Percentiles rank a stretch among this genome's conserved stretches.
phyloP scores from a whole-genome alignment of 64 coral and sea anemone genomes.

The Pocillopora damicornis region DNA sequence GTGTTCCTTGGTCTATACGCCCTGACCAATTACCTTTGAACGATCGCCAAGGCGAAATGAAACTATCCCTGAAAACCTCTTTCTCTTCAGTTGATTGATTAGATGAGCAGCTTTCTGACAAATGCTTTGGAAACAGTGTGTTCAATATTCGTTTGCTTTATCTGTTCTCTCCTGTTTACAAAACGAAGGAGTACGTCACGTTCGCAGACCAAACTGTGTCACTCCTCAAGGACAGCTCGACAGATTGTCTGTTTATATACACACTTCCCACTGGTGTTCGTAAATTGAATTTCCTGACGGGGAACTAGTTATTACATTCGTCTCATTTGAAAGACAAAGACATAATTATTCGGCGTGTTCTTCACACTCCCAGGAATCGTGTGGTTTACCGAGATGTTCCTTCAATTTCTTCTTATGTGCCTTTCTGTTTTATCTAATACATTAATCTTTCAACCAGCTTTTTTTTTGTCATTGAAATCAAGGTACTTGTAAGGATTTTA shows the following conservation, averaged over 20 bases:
- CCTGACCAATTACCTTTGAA: background rate
- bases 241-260: background rate
- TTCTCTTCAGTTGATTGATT: background rate
- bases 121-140: background rate
- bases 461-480: background rate
- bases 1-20: background rate
- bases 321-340: slow-evolving; percentile 14
- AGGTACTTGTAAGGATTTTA: background rate
- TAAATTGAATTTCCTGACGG: background rate
- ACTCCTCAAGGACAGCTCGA: background rate
- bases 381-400: background rate
- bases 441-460: background rate
- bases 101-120: background rate
- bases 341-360: background rate
- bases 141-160: background rate
- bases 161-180: background rate
- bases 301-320: background rate
- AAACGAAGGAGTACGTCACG: too few species aligned
- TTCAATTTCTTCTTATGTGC: background rate
- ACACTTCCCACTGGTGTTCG: background rate
- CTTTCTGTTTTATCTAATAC: background rate
- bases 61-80: background rate
- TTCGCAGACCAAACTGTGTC: background rate
- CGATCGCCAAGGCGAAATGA: background rate
- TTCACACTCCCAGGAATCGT: too few species aligned